Evolutionary conservation across 1,140 invertebrate species (phyloP).

Genomic region (Drosophila tropicalis): DNA sequence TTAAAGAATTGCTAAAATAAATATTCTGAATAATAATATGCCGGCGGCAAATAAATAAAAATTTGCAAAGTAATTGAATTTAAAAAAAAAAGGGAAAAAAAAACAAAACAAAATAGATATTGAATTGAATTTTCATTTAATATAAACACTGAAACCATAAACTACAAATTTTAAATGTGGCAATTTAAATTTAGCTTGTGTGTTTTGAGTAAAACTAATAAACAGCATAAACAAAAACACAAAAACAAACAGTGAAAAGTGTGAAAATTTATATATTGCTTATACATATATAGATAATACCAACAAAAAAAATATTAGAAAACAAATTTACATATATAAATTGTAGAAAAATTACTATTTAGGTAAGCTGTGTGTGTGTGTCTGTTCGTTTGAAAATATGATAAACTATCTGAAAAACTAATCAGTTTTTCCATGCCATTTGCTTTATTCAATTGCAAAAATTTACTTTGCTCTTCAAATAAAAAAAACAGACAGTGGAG

Average conservation of each 20-base stretch:
- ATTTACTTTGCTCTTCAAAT: constrained; percentile 21
- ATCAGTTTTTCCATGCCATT: background rate
- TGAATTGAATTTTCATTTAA: constrained; percentile 41
- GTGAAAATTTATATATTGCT: constrained; percentile 15
- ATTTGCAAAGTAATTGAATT: constrained; percentile 61
- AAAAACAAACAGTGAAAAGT: constrained; percentile 29
- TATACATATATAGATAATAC: background rate
- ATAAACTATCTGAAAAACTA: constrained; percentile 5
- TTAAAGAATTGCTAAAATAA: constrained; percentile 42
- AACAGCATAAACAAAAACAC: constrained; percentile 10
- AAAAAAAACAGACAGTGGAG: background rate
- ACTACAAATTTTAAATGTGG: constrained; percentile 14
- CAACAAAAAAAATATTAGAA: background rate
- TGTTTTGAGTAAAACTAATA: constrained; percentile 32
- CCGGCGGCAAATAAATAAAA: constrained; percentile 58
- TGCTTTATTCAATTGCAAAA: constrained; percentile 12
- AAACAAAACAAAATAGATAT: background rate
- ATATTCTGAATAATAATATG: constrained; percentile 46
- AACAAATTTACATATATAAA: background rate
- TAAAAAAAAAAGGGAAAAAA: constrained; percentile 13
- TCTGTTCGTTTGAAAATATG: background rate
- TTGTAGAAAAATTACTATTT: background rate
- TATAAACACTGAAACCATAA: constrained; percentile 17
- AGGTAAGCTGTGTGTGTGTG: background rate
- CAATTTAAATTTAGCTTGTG: constrained; percentile 6